phyloP scores from a whole-genome alignment of 2,797 vertebrate genomes.

The Acrocephalus scirpaceus region DNA sequence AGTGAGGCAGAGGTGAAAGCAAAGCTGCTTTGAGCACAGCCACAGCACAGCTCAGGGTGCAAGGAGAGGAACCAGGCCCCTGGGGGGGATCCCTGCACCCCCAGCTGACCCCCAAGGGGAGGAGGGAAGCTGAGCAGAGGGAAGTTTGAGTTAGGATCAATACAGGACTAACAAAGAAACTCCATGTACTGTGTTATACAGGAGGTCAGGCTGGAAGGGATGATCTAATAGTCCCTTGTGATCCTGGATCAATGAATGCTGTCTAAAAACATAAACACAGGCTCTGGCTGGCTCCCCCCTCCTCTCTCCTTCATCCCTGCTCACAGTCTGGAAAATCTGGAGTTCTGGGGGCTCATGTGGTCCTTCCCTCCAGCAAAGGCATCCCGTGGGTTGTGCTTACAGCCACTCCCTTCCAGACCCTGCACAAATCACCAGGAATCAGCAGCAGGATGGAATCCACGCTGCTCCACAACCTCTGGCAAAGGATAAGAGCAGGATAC shows the following conservation, averaged over 20 bases:
- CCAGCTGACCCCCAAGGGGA: background rate
- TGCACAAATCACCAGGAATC: background rate
- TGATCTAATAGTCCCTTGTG: constrained; percentile 64
- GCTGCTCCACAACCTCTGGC: background rate
- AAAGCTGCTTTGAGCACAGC: background rate
- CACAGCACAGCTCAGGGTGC: background rate
- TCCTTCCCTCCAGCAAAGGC: background rate
- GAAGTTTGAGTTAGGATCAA: constrained; percentile 46
- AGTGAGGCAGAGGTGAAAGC: background rate
- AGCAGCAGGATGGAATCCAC: background rate
- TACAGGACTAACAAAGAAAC: constrained; percentile 51
- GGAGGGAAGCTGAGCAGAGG: background rate
- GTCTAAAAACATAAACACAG: constrained; percentile 61
- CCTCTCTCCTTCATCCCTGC: background rate
- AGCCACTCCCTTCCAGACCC: background rate
- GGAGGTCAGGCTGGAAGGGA: constrained; percentile 44
- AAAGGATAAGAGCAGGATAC: background rate
- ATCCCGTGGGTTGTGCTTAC: background rate
- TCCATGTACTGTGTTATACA: background rate
- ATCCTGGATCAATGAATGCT: constrained; percentile 52
- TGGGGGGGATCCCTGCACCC: background rate
- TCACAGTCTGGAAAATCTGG: background rate
- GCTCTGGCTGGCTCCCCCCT: background rate
- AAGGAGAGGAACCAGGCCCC: background rate
- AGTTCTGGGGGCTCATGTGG: background rate